A percentile compares a stretch with the other conserved stretches of the same genome.
Conservation (phyloP, 1,140 invertebrate species). For the Trichonephila clavata region DNA sequence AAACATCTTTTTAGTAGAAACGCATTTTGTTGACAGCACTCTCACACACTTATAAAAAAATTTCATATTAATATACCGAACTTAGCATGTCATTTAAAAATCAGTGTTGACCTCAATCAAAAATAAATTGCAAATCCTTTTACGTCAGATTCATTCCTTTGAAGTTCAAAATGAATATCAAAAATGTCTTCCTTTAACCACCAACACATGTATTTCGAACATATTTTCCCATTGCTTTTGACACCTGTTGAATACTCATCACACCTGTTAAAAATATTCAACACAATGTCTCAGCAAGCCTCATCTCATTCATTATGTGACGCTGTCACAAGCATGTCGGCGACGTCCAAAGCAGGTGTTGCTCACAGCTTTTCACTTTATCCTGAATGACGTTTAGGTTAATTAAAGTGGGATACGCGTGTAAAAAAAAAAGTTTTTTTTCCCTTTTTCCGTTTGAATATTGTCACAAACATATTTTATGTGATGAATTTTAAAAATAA, state of each 20-base stretch:
- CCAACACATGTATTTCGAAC: background rate
- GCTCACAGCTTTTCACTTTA: background rate
- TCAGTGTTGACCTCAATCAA: too few relatives aligned
- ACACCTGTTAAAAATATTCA: constrained; percentile 30
- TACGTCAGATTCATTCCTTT: background rate
- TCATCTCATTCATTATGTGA: background rate
- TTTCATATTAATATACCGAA: too few relatives aligned
- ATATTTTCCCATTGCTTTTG: constrained; percentile 6
- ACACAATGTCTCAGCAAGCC: background rate
- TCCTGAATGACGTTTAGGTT: background rate
- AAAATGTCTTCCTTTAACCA: background rate
- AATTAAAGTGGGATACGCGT: background rate
- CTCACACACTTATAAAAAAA: too few relatives aligned
- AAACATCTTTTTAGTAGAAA: too few relatives aligned
- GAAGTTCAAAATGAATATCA: background rate
- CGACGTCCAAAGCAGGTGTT: constrained; percentile 40
- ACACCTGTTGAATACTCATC: constrained; percentile 33
- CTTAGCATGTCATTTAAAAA: too few relatives aligned
- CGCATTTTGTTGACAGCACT: too few relatives aligned
- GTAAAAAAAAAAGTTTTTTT: too few relatives aligned
- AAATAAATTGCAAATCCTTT: too few relatives aligned
- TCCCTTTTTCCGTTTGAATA: too few relatives aligned
- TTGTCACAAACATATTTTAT: too few relatives aligned
- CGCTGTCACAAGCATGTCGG: constrained; percentile 22
- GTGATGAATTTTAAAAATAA: too few relatives aligned